Evolutionary conservation across 2,797 vertebrate species (phyloP), one percentile per base, ranked within the genome.

Genomic region (Botia almorhae): DNA sequence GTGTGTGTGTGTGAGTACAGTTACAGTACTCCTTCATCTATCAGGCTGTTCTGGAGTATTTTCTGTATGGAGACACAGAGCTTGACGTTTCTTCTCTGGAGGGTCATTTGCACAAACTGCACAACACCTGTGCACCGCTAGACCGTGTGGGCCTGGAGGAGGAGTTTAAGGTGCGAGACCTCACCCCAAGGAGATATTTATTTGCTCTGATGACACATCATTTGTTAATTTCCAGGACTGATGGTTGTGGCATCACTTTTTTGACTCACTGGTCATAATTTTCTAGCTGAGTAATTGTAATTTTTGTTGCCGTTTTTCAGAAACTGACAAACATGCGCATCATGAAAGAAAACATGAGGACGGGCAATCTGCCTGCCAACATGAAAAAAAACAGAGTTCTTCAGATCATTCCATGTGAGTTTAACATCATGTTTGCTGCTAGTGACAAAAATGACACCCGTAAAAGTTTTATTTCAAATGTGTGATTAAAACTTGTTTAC

Each of bases 21-120:
- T 96, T 97, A 95, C 98, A 99, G 91, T 99, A 99, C 89, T 98
- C 97, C 7, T 99, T 99, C 92, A 97, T 99, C 89, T 98, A 99
- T 90, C 98, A 99, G 92, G 97, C 98, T 90, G 93, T 99, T 90
- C 89, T 98, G 68, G 98, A 99, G 91, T 95, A 97, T 94, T 97
- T 94, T 91, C 96, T 99, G 89, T 99, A 98, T 0, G 98, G 98
- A 76, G 98, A 99, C 94, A 99, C 98, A 0, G 98, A 99, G 91
- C 93, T 99, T 51, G 98, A 99, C 13, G 97, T 99, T 90, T 96
- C 96, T 82, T 98, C 97, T 87, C 92, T 99, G 87, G 98, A 99
- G 91, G 96, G 96, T 81, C 97, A 99, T 85, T 93, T 99, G 60
- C 96, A 97, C 81, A 93, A 94, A 13, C 94, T 98, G 65, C 96